Evolutionary conservation across 2,797 vertebrate species (phyloP), one percentile per base, ranked within the genome.

Genomic region (Enteromius fasciolatus): DNA sequence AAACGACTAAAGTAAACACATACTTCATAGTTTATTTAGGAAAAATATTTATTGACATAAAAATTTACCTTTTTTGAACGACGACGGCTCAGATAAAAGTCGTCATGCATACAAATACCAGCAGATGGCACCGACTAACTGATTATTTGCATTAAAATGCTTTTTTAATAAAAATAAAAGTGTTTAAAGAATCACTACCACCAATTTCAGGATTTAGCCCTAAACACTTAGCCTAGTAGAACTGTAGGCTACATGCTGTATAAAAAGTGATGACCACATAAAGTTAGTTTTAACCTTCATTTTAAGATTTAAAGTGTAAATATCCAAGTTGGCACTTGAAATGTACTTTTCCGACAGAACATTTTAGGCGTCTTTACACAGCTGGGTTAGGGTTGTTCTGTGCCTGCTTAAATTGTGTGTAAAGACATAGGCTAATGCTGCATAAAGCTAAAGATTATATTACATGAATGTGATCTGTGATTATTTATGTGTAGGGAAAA

Each of bases 31-130:
- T 48, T 25, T 48, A 15, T 33, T 54, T n/a, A 17, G 15, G 25
- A 41, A 80, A 83, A 78, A 33, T 14, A 74, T 87, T 83, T 87
- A 85, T 83, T 83, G 20, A 68, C 54, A 67, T 18, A 25, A 81
- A 39, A 68, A 66, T n/a, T 28, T 54, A 2, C 39, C 33, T 74
- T 74, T 36, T 63, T 57, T 69, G 39, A 20, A 87, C 69, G 61
- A 80, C 52, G 28, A 23, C 57, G 67, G 72, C 78, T 76, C 23
- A 28, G 48, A 77, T 61, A 73, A 57, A 76, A 80, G 36, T 63
- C 83, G 44, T 81, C 78, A 81, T 83, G 81, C 81, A 81, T 64
- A 36, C 36, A 75, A 46, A 68, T 52, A 81, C 28, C 15, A 81
- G 25, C 3, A 54, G 66, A 46, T 72, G 23, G 39, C 76, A 78